phyloP scores from a whole-genome alignment of 2,113 vertebrate genomes.

The Ceyx melanurus region DNA sequence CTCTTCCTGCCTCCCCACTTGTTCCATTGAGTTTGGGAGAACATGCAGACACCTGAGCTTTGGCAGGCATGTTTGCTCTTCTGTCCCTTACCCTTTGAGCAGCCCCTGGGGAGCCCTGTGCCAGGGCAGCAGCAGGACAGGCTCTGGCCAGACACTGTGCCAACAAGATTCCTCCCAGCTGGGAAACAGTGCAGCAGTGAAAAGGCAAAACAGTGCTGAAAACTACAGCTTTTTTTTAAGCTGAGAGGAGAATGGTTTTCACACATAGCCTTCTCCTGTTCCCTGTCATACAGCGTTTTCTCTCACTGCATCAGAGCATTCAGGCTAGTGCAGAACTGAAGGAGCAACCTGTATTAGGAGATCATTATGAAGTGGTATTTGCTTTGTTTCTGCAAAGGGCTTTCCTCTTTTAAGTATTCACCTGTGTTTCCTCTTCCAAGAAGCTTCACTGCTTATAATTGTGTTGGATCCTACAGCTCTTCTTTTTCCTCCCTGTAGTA shows the following conservation, averaged over 20 bases:
- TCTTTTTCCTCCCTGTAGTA: background rate
- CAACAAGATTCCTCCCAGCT: background rate
- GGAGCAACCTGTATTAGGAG: background rate
- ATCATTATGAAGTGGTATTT: background rate
- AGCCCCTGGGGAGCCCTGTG: background rate
- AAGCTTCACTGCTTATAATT: background rate
- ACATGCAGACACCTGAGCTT: background rate
- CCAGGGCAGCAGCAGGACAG: background rate
- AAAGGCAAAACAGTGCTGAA: background rate
- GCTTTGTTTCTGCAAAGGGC: background rate
- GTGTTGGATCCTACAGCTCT: background rate
- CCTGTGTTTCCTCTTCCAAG: background rate
- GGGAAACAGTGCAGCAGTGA: background rate
- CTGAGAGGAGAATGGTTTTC: background rate
- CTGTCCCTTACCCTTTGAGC: background rate
- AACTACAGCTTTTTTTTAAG: background rate
- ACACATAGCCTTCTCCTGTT: background rate
- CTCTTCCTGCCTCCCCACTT: background rate
- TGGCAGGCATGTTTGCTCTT: background rate
- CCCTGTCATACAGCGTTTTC: background rate
- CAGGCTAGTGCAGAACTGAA: background rate
- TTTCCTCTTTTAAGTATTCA: background rate
- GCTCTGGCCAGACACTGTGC: background rate
- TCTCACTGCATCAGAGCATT: background rate
- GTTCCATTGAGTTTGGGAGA: background rate